Evolutionary conservation across 2,113 vertebrate species (phyloP).

Genomic region (Melanerpes aurifrons): DNA sequence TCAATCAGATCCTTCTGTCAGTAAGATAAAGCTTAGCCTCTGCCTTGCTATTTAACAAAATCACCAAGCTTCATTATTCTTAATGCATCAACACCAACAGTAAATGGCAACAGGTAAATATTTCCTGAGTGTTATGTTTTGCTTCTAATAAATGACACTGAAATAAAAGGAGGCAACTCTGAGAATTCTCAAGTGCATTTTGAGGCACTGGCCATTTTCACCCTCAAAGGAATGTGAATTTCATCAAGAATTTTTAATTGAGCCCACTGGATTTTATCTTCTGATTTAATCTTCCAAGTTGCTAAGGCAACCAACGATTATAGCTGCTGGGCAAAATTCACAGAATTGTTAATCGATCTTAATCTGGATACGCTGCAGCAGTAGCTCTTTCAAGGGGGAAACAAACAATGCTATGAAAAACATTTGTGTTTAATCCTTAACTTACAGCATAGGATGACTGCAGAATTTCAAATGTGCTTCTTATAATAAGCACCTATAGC

Average conservation of each 20-base stretch:
- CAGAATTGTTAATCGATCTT: conserved; percentile 71
- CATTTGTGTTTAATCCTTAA: not conserved
- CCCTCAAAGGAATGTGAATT: conserved; percentile 43
- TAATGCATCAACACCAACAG: not conserved
- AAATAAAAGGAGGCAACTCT: not conserved
- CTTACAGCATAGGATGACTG: not conserved
- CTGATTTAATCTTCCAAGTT: conserved; percentile 63
- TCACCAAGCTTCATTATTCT: not conserved
- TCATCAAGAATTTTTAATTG: conserved; percentile 67
- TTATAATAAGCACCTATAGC: not conserved
- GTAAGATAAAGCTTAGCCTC: not conserved
- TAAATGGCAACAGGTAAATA: not conserved
- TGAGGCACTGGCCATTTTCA: conserved; percentile 6
- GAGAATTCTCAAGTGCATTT: not conserved
- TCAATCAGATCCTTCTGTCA: not conserved
- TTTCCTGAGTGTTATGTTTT: not conserved
- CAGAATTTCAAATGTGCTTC: not conserved
- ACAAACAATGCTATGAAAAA: not conserved
- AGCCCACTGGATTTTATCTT: conserved; percentile 54
- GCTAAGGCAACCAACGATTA: conserved; percentile 68
- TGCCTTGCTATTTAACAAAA: not conserved
- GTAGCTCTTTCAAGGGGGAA: not conserved
- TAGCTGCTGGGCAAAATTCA: conserved; percentile 63
- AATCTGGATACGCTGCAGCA: conserved; percentile 27
- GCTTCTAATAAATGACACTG: not conserved